Evolutionary conservation across 2,888 invertebrate genomes (phyloP).

Genomic region (Stenodema calcarata): DNA sequence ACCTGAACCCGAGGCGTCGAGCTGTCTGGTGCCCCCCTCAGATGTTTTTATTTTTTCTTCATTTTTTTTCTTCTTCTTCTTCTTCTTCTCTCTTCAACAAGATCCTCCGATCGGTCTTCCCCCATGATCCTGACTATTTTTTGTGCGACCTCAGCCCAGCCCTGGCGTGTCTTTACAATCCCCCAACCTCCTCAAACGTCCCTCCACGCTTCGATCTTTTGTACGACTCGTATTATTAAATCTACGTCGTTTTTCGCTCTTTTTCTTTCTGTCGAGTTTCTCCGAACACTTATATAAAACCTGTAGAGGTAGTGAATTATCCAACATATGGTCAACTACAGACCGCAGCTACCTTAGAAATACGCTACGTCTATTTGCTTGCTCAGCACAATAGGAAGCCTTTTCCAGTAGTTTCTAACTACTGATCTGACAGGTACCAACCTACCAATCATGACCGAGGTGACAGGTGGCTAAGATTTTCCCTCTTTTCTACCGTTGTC

Average conservation of each 20-base stretch:
- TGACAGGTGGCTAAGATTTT: slow-evolving; percentile 16
- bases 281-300: not conserved
- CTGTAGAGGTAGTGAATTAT: slow-evolving; percentile 12
- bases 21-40: slow-evolving; percentile 46
- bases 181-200: not conserved
- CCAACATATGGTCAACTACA: slow-evolving; percentile 9
- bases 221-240: slow-evolving; percentile 21
- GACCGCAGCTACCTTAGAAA: not conserved
- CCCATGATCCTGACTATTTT: not conserved
- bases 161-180: not conserved
- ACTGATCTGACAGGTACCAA: not conserved
- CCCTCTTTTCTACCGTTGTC: not conserved
- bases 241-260: slow-evolving; percentile 31
- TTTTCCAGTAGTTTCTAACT: not conserved
- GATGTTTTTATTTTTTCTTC: not conserved
- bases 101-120: not conserved
- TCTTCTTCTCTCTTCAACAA: slow-evolving; percentile 17
- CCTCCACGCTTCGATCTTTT: not conserved
- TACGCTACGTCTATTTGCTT: slow-evolving; percentile 18
- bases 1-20: slow-evolving; percentile 49
- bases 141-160: not conserved
- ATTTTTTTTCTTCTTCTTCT: not conserved
- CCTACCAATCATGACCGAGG: not conserved
- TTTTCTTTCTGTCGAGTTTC: slow-evolving; percentile 8
- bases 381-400: not conserved